Evolutionary conservation across 2,888 invertebrate species (phyloP).

Genomic region (Pachydiplax longipennis): DNA sequence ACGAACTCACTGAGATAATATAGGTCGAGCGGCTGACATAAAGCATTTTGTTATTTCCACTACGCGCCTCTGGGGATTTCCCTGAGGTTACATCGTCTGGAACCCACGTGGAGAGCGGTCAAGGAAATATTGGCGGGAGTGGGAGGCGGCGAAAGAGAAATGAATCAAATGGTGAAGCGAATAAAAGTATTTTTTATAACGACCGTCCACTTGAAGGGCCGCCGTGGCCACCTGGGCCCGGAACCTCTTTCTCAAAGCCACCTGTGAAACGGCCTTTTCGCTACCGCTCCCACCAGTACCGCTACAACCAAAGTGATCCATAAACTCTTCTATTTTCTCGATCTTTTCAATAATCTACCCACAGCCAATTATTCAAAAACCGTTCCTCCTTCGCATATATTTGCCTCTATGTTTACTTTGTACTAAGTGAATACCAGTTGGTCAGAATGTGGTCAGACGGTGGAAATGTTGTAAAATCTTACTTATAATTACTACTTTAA

Average conservation of each 20-base stretch:
- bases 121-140: neutral
- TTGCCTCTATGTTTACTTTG: neutral
- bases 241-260: neutral
- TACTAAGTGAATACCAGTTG: too few species aligned
- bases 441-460: too few species aligned
- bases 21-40: neutral
- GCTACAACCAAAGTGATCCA: neutral
- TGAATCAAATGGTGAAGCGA: neutral
- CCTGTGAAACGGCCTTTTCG: slow-evolving; percentile 6
- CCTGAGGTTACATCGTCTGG: neutral
- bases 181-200: slow-evolving; percentile 1
- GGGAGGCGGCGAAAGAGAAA: neutral
- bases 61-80: neutral
- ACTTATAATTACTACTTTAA: too few species aligned
- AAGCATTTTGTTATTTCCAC: neutral
- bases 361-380: neutral
- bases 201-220: neutral
- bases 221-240: neutral
- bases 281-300: neutral
- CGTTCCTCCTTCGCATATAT: neutral
- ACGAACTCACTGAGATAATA: neutral
- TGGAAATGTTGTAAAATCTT: too few species aligned
- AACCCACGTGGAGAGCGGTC: slow-evolving; percentile 7
- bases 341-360: neutral
- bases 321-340: neutral